Conservation (phyloP, 2,797 vertebrate species). For the Chanos chanos region DNA sequence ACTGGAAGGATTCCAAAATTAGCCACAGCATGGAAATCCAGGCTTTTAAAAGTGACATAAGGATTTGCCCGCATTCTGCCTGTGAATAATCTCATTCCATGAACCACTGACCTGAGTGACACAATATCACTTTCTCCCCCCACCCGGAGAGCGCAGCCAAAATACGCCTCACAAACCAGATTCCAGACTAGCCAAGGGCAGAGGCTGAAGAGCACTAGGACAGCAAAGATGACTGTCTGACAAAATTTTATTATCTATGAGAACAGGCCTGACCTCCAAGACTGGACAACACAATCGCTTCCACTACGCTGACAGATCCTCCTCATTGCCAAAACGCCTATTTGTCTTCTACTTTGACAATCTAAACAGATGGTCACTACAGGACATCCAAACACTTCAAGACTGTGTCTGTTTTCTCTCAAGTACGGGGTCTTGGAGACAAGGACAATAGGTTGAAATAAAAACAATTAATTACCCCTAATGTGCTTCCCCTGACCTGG, state of each 20-base stretch:
- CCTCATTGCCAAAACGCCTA: neutral
- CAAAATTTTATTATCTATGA: neutral
- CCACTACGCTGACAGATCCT: neutral
- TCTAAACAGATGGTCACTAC: neutral
- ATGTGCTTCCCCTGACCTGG: slow-evolving; percentile 28
- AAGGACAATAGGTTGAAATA: slow-evolving; percentile 34
- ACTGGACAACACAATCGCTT: neutral
- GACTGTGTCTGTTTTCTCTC: slow-evolving; percentile 7
- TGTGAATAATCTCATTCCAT: neutral
- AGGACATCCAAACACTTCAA: neutral
- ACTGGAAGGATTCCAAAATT: neutral
- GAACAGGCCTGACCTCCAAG: slow-evolving; percentile 1
- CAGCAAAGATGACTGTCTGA: neutral
- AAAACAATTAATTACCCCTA: slow-evolving; percentile 49
- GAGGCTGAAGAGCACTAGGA: neutral
- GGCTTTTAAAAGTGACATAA: neutral
- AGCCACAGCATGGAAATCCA: neutral
- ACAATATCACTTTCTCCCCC: neutral
- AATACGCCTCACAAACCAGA: neutral
- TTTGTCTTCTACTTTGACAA: neutral
- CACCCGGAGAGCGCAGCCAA: neutral
- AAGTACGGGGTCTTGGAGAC: slow-evolving; percentile 33
- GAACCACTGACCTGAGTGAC: neutral
- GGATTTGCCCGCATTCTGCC: neutral
- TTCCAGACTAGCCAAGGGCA: neutral